Conservation (phyloP, 2,797 vertebrate genomes). For the Pseudopleuronectes americanus region DNA sequence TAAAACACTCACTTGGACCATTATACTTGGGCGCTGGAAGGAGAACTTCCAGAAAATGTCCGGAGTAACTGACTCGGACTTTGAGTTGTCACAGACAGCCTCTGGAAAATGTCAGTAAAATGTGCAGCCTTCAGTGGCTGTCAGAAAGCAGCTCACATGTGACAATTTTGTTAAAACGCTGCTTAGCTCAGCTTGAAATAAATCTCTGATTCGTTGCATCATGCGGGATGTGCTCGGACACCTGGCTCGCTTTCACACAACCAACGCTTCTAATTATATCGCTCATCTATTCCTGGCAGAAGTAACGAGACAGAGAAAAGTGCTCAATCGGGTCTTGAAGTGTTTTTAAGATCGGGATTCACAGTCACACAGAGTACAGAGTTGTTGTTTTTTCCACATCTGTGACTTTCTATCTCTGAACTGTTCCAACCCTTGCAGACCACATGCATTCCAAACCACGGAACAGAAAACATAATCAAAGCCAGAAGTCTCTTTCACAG, state of each 20-base stretch:
- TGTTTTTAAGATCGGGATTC: slow-evolving; percentile 49
- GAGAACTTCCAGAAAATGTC: too few species aligned
- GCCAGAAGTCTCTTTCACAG: slow-evolving; percentile 53
- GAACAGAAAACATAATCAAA: slow-evolving; percentile 68
- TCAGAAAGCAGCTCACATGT: not conserved
- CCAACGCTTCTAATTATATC: slow-evolving; percentile 59
- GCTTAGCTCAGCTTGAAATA: slow-evolving; percentile 7
- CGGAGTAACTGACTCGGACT: too few species aligned
- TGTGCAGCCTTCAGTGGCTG: too few species aligned
- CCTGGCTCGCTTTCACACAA: slow-evolving; percentile 50
- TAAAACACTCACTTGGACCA: too few species aligned
- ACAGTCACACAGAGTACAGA: slow-evolving; percentile 48
- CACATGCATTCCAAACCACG: slow-evolving; percentile 72
- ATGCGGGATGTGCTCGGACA: slow-evolving; percentile 30
- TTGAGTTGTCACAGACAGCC: too few species aligned
- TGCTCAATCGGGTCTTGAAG: slow-evolving; percentile 47
- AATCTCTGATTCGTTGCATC: slow-evolving; percentile 14
- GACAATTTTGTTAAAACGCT: slow-evolving; percentile 1
- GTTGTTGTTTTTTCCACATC: slow-evolving; percentile 30
- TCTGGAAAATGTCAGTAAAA: too few species aligned
- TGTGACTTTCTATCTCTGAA: slow-evolving; percentile 56
- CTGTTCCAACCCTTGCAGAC: slow-evolving; percentile 66
- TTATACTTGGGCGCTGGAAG: too few species aligned
- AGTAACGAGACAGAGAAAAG: slow-evolving; percentile 40
- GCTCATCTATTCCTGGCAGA: slow-evolving; percentile 52